A percentile compares a stretch with the other conserved stretches of the same genome.
phyloP scores from a whole-genome alignment of 2,797 vertebrate genomes.

The Naso thynnoides region DNA sequence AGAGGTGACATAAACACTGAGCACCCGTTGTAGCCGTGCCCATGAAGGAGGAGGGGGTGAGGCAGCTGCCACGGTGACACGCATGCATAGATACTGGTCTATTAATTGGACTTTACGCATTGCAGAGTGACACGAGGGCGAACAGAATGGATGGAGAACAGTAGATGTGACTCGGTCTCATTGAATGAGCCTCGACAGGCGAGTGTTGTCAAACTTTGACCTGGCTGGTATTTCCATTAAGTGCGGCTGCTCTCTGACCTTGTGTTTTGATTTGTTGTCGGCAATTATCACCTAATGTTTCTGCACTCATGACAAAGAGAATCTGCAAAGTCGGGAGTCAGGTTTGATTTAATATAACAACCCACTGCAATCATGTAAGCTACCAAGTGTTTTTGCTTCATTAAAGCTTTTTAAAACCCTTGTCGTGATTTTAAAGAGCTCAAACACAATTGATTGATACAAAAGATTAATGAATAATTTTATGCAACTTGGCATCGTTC shows the following conservation, averaged over 20 bases:
- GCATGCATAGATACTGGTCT: constrained; percentile 67
- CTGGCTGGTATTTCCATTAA: constrained; percentile 41
- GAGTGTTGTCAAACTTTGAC: constrained; percentile 58
- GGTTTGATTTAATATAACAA: background rate
- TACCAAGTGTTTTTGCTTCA: background rate
- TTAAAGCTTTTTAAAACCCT: background rate
- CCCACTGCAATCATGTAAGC: background rate
- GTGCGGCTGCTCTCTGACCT: constrained; percentile 58
- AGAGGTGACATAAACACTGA: constrained; percentile 85
- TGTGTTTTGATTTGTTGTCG: constrained; percentile 59
- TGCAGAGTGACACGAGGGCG: constrained; percentile 66
- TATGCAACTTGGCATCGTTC: background rate
- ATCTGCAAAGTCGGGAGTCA: constrained; percentile 14
- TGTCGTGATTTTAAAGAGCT: background rate
- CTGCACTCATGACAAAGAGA: constrained; percentile 10
- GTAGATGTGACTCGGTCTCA: constrained; percentile 43
- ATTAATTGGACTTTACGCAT: constrained; percentile 78
- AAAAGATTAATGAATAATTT: background rate
- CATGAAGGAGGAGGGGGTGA: constrained; percentile 56
- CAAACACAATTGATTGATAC: background rate
- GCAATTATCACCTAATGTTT: constrained; percentile 52
- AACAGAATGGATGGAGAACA: constrained; percentile 47
- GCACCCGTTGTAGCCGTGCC: constrained; percentile 76
- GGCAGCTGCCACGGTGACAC: constrained; percentile 73
- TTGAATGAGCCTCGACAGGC: constrained; percentile 59